Conservation (phyloP, 2,888 invertebrate genomes). For the Drosophila nigricruria region DNA sequence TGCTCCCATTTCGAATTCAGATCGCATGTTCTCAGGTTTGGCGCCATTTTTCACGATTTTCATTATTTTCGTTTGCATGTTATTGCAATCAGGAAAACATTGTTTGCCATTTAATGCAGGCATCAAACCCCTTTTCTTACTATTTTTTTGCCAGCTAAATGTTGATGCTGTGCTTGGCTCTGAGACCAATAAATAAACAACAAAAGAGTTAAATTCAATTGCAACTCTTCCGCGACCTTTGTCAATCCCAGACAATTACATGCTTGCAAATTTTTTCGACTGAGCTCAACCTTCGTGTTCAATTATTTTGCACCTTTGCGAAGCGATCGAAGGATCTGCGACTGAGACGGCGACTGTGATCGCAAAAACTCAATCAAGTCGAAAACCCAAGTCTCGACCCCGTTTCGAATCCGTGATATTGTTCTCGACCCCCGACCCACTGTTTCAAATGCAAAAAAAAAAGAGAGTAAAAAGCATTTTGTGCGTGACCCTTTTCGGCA, state of each 20-base stretch:
- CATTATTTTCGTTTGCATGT: slow-evolving; percentile 66
- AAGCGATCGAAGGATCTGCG: slow-evolving; percentile 63
- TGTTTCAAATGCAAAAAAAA: slow-evolving; percentile 62
- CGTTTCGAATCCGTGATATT: slow-evolving; percentile 37
- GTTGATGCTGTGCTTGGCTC: slow-evolving; percentile 30
- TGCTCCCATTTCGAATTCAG: slow-evolving; percentile 13
- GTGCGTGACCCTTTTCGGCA: slow-evolving; percentile 61
- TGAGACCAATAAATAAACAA: slow-evolving; percentile 79
- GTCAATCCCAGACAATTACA: slow-evolving; percentile 82
- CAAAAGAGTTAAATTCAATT: slow-evolving; percentile 79
- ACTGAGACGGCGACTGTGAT: slow-evolving; percentile 27
- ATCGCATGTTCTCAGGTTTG: slow-evolving; percentile 39
- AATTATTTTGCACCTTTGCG: slow-evolving; percentile 80
- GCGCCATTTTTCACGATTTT: slow-evolving; percentile 59
- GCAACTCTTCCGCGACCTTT: slow-evolving; percentile 58
- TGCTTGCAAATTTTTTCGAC: slow-evolving; percentile 82
- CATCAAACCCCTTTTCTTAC: slow-evolving; percentile 65
- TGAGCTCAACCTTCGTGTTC: slow-evolving; percentile 64
- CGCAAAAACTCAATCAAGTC: slow-evolving; percentile 77
- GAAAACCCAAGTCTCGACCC: slow-evolving; percentile 69
- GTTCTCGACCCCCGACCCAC: slow-evolving; percentile 46
- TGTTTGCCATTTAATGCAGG: slow-evolving; percentile 62
- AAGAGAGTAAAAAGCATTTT: slow-evolving; percentile 6
- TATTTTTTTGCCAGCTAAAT: slow-evolving; percentile 21
- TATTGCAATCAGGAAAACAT: slow-evolving; percentile 74